A percentile compares a stretch with the other conserved stretches of the same genome.
Evolutionary conservation across 2,113 vertebrate species (phyloP).

Genomic region (Pelodiscus sinensis): DNA sequence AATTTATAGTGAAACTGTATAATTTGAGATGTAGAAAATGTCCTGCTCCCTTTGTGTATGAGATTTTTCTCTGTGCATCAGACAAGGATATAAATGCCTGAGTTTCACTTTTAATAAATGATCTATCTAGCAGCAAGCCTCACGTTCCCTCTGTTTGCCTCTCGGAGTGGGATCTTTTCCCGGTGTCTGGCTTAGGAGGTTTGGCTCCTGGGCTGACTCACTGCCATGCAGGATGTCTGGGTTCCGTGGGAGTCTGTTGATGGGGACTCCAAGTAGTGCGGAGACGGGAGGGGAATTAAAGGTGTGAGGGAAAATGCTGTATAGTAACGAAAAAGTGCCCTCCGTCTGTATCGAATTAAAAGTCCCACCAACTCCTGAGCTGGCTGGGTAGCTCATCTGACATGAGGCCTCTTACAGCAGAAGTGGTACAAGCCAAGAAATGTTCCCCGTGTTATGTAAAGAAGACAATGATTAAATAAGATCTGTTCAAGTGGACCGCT

Average conservation of each 20-base stretch:
- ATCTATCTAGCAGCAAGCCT: conserved; percentile 74
- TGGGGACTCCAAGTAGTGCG: background rate
- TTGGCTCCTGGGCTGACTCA: background rate
- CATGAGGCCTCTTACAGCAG: background rate
- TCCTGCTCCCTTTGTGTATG: conserved; percentile 75
- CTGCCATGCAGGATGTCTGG: background rate
- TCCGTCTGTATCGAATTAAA: background rate
- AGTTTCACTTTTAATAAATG: conserved; percentile 80
- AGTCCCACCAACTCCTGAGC: background rate
- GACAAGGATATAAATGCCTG: conserved; percentile 69
- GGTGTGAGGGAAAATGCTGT: background rate
- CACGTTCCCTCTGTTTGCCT: conserved; percentile 28
- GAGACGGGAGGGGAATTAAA: background rate
- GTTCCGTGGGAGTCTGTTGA: background rate
- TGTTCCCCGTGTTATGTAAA: background rate
- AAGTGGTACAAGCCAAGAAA: background rate
- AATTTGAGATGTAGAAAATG: conserved; percentile 67
- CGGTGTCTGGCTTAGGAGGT: background rate
- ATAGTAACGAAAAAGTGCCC: background rate
- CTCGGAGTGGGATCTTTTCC: background rate
- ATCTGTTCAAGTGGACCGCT: background rate
- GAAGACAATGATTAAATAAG: background rate
- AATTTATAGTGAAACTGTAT: conserved; percentile 73
- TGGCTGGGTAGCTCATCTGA: background rate
- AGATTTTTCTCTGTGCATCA: conserved; percentile 76